Base-by-base conservation (phyloP, 2,797 vertebrate genomes). In the Coendou prehensilis region DNA sequence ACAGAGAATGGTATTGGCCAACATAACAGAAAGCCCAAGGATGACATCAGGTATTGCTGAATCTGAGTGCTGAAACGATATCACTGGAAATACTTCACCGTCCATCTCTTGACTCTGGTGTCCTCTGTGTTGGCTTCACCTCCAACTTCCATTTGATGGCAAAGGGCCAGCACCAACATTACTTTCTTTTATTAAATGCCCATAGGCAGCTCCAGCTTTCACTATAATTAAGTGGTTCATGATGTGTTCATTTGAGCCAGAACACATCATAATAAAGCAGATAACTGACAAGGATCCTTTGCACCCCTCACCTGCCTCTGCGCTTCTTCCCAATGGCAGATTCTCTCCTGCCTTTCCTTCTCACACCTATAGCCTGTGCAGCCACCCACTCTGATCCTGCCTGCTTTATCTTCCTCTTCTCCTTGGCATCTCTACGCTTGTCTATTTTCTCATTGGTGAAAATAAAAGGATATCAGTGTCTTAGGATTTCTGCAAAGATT, bases 301-400 rank as follows among this genome's bases (percentile, higher is more conserved):
- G 63, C 41, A 26, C 5, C 41, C 13, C 13, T 64, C 28, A 7
- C 26, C 80, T 85, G 6, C 37, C 79, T 50, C 71, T 37, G 11
- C 2, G n/a, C 83, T 59, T 20, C 30, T 5, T 45, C 33, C 15
- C 59, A 30, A n/a, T 1, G 17, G 5, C 76, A 56, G 8, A 6
- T 5, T n/a, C 47, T 17, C 2, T 17, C 8, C 11, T 41, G 67
- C n/a, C 10, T 59, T 61, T 73, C 23, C 10, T 67, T n/a, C 54
- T n/a, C 5, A 37, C 1, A 11, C 2, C 41, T 15, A 10, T 1
- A 6, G 47, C 3, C 41, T 73, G 1, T 10, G 0, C 0, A 50
- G 47, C 22, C 45, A 22, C 23, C 50, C 41, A 1, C 59, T 73
- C 23, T 81, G 52, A 37, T 56, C 18, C 63, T 61, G 6, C 33